Base-by-base conservation (phyloP, 2,888 invertebrate species). In the Eumerus sabulonum region DNA sequence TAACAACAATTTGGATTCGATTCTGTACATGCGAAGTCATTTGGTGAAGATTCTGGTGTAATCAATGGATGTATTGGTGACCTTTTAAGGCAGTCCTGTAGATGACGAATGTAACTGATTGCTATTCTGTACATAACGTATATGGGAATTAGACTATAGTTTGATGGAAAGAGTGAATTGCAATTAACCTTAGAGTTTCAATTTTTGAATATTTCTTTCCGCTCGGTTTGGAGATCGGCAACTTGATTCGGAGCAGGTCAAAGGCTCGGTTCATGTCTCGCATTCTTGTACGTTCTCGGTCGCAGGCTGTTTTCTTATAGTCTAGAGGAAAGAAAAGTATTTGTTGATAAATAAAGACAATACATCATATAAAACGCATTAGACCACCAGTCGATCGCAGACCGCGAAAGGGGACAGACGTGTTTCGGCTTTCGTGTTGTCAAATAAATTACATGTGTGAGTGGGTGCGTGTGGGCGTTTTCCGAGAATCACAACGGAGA, bases 121-220 rank as follows among this genome's bases (percentile, higher is more conserved):
- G 94, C 94, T 88, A 93, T 92, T 82, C 93, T 93, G 87, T 18
- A 87, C 76, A 60, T 9, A 56, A 45, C 47, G 47, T 47, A 7
- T 44, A 64, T 40, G 7, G 7, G 27, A 27, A 27, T 27, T 27
- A 27, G 27, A 27, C n/a, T n/a, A n/a, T n/a, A n/a, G n/a, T n/a
- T n/a, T n/a, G 27, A 27, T 27, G 2, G 27, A 7, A 2, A 27
- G 27, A 2, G 36, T 19, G 11, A 12, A 48, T 11, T n/a, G 9
- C 11, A 2, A 11, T 12, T 16, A 74, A 95, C 93, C 95, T 92
- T 12, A 95, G 90, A 44, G 94, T 93, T 86, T 96, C 95, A 81
- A 96, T 96, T 89, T 96, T 96, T 12, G 95, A 95, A 83, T 95
- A 92, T 86, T 95, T 95, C 87, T 95, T 96, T 79, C 95, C 95